Percentiles rank a stretch among this genome's conserved stretches.
phyloP scores from a whole-genome alignment of 2,113 vertebrate genomes.

The Paraplagusia blochii region DNA sequence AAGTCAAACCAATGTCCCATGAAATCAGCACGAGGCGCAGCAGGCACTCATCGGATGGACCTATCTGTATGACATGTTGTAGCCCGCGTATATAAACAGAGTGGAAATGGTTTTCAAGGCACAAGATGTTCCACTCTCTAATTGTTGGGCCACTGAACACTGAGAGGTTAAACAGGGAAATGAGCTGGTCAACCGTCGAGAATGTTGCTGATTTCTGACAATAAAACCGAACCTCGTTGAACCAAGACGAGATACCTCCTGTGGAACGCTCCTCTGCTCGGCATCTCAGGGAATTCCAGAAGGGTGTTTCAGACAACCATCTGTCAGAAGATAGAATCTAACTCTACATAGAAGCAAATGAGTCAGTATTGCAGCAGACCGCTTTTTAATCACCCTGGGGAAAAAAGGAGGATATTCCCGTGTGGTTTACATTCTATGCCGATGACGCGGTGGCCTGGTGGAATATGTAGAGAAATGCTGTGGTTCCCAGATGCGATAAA shows the following conservation, averaged over 20 bases:
- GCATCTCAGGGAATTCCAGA: not conserved
- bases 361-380: conserved; percentile 18
- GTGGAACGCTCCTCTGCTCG: not conserved
- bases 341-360: conserved; percentile 7
- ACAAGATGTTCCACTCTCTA: conserved; percentile 50
- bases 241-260: conserved; percentile 7
- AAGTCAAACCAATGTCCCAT: conserved; percentile 53
- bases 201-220: conserved; percentile 29
- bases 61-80: conserved; percentile 58
- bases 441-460: conserved; percentile 1
- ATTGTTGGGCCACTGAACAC: conserved; percentile 24
- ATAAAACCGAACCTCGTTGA: conserved; percentile 35
- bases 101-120: conserved; percentile 42
- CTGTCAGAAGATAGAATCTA: conserved; percentile 8
- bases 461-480: conserved; percentile 27
- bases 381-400: conserved; percentile 28
- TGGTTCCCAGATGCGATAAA: conserved; percentile 36
- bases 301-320: not conserved
- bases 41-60: conserved; percentile 47
- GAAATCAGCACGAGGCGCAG: conserved; percentile 63
- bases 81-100: conserved; percentile 47
- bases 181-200: conserved; percentile 16
- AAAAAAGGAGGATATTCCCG: conserved; percentile 11
- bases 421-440: conserved; percentile 19
- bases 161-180: conserved; percentile 43